phyloP scores from a whole-genome alignment of 2,888 invertebrate genomes.

The Hartigia nigra region DNA sequence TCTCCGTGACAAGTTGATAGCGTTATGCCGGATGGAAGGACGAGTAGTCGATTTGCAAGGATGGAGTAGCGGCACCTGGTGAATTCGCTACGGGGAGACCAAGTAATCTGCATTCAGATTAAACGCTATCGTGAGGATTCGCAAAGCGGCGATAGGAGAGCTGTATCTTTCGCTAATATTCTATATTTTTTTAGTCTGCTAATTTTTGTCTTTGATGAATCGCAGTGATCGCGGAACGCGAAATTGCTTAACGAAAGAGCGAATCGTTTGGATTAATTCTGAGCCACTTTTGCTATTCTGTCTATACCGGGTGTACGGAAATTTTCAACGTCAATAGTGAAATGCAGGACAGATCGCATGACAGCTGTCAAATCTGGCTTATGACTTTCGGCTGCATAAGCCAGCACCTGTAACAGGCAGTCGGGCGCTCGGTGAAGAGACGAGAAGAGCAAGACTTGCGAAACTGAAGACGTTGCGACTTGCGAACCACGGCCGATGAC shows the following conservation, averaged over 20 bases:
- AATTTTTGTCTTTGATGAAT: neutral
- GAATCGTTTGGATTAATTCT: neutral
- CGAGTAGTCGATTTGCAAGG: neutral
- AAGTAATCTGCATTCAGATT: neutral
- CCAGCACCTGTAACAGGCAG: neutral
- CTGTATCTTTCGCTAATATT: neutral
- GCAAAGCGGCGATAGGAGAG: neutral
- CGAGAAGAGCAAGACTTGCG: neutral
- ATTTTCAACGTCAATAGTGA: neutral
- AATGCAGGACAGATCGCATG: neutral
- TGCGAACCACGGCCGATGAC: conserved; percentile 7
- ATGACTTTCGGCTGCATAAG: neutral
- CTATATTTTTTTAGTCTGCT: neutral
- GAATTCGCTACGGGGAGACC: neutral
- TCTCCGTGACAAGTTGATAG: neutral
- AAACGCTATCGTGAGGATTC: neutral
- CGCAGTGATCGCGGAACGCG: neutral
- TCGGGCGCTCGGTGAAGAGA: neutral
- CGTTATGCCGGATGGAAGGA: neutral
- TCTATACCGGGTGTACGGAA: neutral
- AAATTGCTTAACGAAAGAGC: neutral
- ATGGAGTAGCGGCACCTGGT: neutral
- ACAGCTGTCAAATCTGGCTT: neutral
- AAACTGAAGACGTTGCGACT: neutral
- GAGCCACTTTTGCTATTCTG: neutral